Base-by-base conservation (phyloP, 2,888 invertebrate species). In the Sphaerophoria rueppellii region DNA sequence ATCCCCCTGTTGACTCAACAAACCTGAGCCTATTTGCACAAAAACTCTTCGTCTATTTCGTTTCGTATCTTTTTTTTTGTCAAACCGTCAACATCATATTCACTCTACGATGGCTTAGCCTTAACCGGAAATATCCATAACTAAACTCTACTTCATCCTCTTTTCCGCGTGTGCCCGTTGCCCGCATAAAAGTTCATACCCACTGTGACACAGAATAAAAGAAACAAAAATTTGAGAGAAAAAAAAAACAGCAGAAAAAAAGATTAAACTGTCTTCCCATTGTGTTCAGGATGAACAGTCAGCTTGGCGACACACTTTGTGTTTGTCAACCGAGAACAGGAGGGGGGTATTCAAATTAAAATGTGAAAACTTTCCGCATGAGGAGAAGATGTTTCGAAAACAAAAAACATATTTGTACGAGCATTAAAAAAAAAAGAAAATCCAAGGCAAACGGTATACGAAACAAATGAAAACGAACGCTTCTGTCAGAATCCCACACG, bases 41-140 rank as follows among this genome's bases (percentile, higher is more conserved):
- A 55, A 40, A 72, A 76, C 35, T 24, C 69, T 48, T 57, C 57
- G 43, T 48, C 48, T 57, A 54, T 52, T 34, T 67, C 4, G n/a
- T 37, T 46, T 5, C 14, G 11, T 50, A 35, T 65, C 35, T 65
- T 65, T 34, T 32, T 61, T 14, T 61, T 50, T 48, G n/a, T 12
- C 50, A 34, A 34, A n/a, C 37, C 57, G 43, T 34, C 40, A 54
- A 40, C 52, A 65, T 77, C 69, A 77, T 65, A 71, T 81, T 75
- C 70, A 63, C 54, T 46, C 54, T 46, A 60, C 60, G 58, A 55
- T 57, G 58, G 48, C 40, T 67, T 67, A 69, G 74, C 52, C 35
- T 72, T 55, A 77, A 73, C 82, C 82, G 82, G 82, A 82, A 82
- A 77, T 82, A 82, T 82, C 82, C 82, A 77, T 77, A 77, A 80